Percentiles rank a stretch among this genome's conserved stretches.
phyloP scores from a whole-genome alignment of 2,888 invertebrate species.

The Harpagoxenus sublaevis region DNA sequence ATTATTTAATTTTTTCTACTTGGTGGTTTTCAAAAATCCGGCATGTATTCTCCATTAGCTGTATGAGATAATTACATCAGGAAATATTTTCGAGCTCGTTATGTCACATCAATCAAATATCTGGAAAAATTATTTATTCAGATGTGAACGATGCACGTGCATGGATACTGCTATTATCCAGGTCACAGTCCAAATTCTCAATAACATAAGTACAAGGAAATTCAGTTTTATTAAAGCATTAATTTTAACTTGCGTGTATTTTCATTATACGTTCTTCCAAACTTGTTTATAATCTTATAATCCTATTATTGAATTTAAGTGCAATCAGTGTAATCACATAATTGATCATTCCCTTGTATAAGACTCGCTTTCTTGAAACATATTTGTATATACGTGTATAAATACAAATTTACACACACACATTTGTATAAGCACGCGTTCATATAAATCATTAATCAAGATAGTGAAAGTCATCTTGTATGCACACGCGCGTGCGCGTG shows the following conservation, averaged over 20 bases:
- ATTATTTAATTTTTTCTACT: neutral
- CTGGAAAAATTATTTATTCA: constrained; percentile 19
- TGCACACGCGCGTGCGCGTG: too few species aligned
- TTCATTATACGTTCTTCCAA: neutral
- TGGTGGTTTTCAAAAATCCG: neutral
- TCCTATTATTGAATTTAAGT: neutral
- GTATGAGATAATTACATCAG: neutral
- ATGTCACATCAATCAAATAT: neutral
- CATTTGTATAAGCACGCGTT: neutral
- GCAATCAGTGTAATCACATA: neutral
- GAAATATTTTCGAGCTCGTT: neutral
- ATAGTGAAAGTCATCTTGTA: neutral
- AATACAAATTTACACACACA: neutral
- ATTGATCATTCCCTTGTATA: neutral
- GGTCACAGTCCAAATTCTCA: neutral
- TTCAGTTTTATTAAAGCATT: neutral
- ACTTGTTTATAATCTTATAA: neutral
- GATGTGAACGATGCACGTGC: neutral
- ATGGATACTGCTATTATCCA: neutral
- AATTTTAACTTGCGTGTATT: constrained; percentile 1
- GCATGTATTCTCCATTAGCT: neutral
- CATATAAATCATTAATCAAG: too few species aligned
- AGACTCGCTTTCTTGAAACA: neutral
- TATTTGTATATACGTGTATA: constrained; percentile 6
- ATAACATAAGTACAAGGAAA: neutral